Base-by-base conservation (phyloP, 2,797 vertebrate species). In the Sphenodon punctatus region DNA sequence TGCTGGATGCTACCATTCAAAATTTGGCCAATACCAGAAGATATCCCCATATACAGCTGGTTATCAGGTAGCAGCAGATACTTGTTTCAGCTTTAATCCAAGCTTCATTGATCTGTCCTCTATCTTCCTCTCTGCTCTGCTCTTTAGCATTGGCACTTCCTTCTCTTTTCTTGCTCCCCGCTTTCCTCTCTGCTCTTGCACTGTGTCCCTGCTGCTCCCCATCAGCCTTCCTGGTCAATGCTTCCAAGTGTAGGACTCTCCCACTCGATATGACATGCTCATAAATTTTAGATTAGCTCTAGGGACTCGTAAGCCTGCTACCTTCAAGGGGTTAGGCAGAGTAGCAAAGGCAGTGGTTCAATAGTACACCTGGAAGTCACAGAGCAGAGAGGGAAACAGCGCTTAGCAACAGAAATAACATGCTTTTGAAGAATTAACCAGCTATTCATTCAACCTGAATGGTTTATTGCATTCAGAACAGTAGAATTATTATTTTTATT, bases 381-480 rank as follows among this genome's bases (percentile, higher is more conserved):
- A 74, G 64, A 81, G 82, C 68, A 86, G 27, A 7, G 58, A 42
- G 34, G 38, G 72, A 27, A 78, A 20, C 60, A 85, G 84, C 85
- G 84, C 87, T 93, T 92, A 91, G 82, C 88, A 91, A 90, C 86
- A 83, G 41, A 36, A 92, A 91, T 84, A 61, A 55, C 53, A 71
- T 75, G 84, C 53, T 92, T 91, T 61, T 87, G 82, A 92, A 84
- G 85, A 90, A 92, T 91, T 93, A 94, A 89, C 87, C 88, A 71
- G 82, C 88, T 92, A 85, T 87, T 93, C 90, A 88, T 92, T 94
- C 89, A 84, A 1, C 83, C 34, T 81, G 88, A 84, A 92, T 91
- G 82, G 78, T 88, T 91, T 94, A 88, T 84, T 88, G 87, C 80
- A 89, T 88, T 85, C 92, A 89, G 85, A 91, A 93, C 84, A 86